These are phyloP conservation scores for Cephus sareptanus DNA, from an alignment of 2,888 invertebrate species.

Conservation along the genomic window DNA sequence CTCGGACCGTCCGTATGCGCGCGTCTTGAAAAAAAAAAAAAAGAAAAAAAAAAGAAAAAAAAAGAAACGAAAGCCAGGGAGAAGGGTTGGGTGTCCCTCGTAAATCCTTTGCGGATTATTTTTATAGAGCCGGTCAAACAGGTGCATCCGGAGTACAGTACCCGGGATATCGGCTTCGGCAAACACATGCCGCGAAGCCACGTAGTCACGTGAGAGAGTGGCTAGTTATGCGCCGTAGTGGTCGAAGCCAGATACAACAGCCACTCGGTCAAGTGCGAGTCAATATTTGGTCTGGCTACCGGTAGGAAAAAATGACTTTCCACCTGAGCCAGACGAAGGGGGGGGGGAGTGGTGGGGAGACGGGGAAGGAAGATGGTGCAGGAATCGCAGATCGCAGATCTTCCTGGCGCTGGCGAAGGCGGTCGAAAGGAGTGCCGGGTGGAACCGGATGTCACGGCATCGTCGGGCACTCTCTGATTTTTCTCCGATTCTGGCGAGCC, in stretches of 20 bases:
- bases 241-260: conserved; percentile 2
- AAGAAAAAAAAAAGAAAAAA: too few species aligned
- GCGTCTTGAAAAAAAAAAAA: too few species aligned
- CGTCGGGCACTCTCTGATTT: neutral
- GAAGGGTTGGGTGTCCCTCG: neutral
- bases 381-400: too few species aligned
- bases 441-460: too few species aligned
- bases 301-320: neutral
- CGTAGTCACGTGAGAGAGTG: conserved; percentile 3
- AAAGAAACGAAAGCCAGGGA: too few species aligned
- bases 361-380: too few species aligned
- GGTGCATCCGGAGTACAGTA: conserved; percentile 18
- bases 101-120: conserved; percentile 8
- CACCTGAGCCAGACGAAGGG: too few species aligned
- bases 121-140: conserved; percentile 18
- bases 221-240: too few species aligned
- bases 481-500: neutral
- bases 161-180: conserved; percentile 13
- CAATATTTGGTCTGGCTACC: conserved; percentile 21
- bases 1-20: too few species aligned
- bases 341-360: too few species aligned
- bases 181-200: conserved; percentile 15
- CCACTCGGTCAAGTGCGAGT: conserved; percentile 8
- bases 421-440: too few species aligned
- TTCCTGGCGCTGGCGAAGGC: too few species aligned